A percentile compares a stretch with the other conserved stretches of the same genome.
Evolutionary conservation across 1,140 invertebrate species (phyloP).

Genomic region (Lasioglossum albipes): DNA sequence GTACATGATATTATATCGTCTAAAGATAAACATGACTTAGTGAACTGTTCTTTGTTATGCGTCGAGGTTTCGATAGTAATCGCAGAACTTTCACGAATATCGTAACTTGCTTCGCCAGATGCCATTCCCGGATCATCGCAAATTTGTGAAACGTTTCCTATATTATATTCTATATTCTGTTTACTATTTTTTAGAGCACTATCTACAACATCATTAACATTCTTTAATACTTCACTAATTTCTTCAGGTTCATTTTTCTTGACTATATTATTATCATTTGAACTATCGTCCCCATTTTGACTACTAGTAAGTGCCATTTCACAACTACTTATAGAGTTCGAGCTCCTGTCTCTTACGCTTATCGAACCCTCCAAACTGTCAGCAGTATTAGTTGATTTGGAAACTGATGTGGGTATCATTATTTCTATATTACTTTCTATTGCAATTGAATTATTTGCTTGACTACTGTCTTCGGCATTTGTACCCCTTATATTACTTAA

Average conservation of each 20-base stretch:
- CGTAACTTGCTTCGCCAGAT: constrained; percentile 28
- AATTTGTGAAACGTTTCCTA: constrained; percentile 21
- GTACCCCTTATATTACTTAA: constrained; percentile 53
- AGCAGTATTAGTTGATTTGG: constrained; percentile 62
- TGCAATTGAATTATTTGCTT: constrained; percentile 16
- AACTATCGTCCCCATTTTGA: constrained; percentile 73
- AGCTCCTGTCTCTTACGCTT: constrained; percentile 72
- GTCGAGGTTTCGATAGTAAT: constrained; percentile 13
- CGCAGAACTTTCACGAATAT: constrained; percentile 1
- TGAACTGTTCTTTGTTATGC: constrained; percentile 39
- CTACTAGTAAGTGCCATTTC: constrained; percentile 77
- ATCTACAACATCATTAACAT: constrained; percentile 31
- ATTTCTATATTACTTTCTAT: constrained; percentile 76
- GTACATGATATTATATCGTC: constrained; percentile 49
- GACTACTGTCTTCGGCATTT: constrained; percentile 21
- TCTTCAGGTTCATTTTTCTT: constrained; percentile 59
- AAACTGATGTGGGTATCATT: constrained; percentile 75
- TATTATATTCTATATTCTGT: constrained; percentile 7
- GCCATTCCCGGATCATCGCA: constrained; percentile 16
- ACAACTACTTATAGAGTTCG: constrained; percentile 78
- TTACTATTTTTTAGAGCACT: constrained; percentile 44
- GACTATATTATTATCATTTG: constrained; percentile 61
- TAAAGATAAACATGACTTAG: constrained; percentile 58
- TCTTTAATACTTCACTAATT: constrained; percentile 42
- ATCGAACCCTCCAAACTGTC: constrained; percentile 63